phyloP scores from a whole-genome alignment of 2,888 invertebrate genomes.

The Tipula lateralis region DNA sequence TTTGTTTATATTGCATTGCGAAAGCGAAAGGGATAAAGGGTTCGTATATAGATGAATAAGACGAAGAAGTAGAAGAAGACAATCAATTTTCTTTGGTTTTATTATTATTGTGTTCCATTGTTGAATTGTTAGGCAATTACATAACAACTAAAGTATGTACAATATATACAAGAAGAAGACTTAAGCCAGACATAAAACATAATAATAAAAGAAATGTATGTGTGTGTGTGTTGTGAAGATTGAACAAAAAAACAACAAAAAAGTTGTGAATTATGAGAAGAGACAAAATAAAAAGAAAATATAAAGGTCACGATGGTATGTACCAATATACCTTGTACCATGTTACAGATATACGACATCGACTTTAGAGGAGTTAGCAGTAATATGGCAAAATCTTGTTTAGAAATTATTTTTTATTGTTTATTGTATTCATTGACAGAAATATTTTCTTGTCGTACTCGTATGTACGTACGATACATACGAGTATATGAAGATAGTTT shows the following conservation, averaged over 20 bases:
- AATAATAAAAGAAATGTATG: neutral
- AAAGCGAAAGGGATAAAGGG: neutral
- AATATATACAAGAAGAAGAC: neutral
- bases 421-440: neutral
- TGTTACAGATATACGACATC: neutral
- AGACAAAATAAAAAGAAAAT: neutral
- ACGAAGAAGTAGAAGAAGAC: neutral
- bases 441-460: neutral
- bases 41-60: neutral
- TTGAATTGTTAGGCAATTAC: neutral
- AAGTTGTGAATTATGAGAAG: neutral
- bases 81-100: neutral
- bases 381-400: conserved; percentile 2
- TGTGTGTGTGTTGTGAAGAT: neutral
- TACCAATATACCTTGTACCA: neutral
- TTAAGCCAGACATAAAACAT: neutral
- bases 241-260: neutral
- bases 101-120: neutral
- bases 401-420: neutral
- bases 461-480: neutral
- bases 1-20: neutral
- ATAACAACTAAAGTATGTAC: neutral
- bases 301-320: neutral
- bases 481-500: neutral
- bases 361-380: neutral